Conservation (phyloP, 2,113 vertebrate genomes). For the Salvelinus namaycush region DNA sequence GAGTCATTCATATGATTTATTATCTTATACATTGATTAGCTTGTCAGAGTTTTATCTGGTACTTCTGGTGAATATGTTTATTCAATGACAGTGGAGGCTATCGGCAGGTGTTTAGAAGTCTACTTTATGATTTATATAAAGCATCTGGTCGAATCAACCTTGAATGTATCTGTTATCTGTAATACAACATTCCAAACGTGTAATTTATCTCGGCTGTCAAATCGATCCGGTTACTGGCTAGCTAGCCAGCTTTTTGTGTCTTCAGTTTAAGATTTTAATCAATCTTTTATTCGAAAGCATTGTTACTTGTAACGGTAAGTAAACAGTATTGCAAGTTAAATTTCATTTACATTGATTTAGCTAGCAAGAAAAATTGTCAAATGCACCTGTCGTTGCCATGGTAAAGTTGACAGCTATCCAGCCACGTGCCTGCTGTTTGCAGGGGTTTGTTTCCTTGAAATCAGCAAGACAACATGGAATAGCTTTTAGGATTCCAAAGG, state of each 20-base stretch:
- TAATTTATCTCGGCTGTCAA: background rate
- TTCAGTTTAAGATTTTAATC: too few relatives aligned
- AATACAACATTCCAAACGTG: background rate
- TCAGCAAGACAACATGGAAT: background rate
- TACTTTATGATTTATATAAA: too few relatives aligned
- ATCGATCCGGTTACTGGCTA: background rate
- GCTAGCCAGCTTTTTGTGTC: background rate
- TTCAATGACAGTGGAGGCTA: background rate
- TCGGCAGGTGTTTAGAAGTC: too few relatives aligned
- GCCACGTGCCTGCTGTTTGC: conserved; percentile 14
- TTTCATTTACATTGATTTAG: background rate
- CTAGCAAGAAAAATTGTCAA: background rate
- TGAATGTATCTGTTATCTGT: background rate
- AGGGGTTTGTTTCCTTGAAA: background rate
- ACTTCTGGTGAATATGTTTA: background rate
- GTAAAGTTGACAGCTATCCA: background rate
- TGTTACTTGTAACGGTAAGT: too few relatives aligned
- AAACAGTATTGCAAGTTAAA: background rate
- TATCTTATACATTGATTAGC: background rate
- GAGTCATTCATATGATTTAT: too few relatives aligned
- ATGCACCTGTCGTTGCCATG: conserved; percentile 7
- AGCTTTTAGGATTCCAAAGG: background rate
- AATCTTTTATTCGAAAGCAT: too few relatives aligned
- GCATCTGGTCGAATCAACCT: background rate
- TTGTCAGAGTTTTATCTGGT: background rate